Base-by-base conservation (phyloP, 2,113 vertebrate genomes). In the Lagopus muta region DNA sequence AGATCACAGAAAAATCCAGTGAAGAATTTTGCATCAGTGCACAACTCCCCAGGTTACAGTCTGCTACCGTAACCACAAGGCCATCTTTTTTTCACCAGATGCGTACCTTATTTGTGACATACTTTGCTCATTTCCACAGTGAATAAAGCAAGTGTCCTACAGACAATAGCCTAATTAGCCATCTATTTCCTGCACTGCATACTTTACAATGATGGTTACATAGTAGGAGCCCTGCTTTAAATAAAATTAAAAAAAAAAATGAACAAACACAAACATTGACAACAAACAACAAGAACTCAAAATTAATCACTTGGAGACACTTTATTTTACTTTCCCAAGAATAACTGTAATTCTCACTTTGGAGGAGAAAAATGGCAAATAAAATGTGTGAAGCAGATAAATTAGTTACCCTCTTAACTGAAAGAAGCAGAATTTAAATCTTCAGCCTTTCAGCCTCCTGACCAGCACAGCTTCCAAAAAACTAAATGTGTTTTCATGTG, bases 131-230 rank as follows among this genome's bases (percentile, higher is more conserved):
- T 94, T 93, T 90, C 93, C 89, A 92, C 67, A 77, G 87, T 7
- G 85, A 93, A 47, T 92, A 88, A 89, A 67, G 71, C 19, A 55
- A 95, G 66, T 52, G 87, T 91, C 89, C 85, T 90, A 91, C 65
- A 92, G 91, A 89, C 72, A 89, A 75, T n/a, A 95, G 85, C 91
- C 89, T 95, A 95, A 97, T 96, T 96, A 96, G 88, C 15, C 85
- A 71, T 28, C 85, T 94, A 94, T 81, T 96, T 92, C 95, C 88
- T 94, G 87, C 93, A 72, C 89, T 16, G 13, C 83, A 67, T 62
- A 76, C 67, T 80, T 93, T 13, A 58, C 52, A 55, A 36, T 36
- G 16, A 34, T 77, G 60, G 32, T 70, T 75, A 86, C 18, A 40
- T 8, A 71, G 75, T 10, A 48, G 40, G 13, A 95, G 82, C 17